A percentile compares a stretch with the other conserved stretches of the same genome.
Evolutionary conservation across 2,797 vertebrate genomes (phyloP).

Genomic region (Takifugu ocellatus): DNA sequence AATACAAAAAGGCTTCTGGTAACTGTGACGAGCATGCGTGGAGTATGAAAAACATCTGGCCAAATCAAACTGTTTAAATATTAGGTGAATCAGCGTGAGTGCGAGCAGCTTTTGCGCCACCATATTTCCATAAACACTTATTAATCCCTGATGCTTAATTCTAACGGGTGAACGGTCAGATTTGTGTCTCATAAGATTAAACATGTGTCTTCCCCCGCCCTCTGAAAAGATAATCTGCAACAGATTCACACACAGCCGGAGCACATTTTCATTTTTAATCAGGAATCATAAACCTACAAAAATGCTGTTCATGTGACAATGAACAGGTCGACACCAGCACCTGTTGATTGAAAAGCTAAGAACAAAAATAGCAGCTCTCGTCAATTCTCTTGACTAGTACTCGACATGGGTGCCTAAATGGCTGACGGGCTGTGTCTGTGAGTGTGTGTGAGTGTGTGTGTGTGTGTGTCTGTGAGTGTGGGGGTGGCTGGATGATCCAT

Average conservation of each 20-base stretch:
- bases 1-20: too few relatives aligned
- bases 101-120: not conserved
- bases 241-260: not conserved
- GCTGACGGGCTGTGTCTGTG: not conserved
- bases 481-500: slow-evolving; percentile 5
- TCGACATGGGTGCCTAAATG: slow-evolving; percentile 1
- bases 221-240: not conserved
- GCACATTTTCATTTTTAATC: slow-evolving; percentile 47
- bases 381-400: slow-evolving; percentile 3
- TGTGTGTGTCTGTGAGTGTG: not conserved
- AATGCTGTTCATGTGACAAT: slow-evolving; percentile 37
- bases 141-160: slow-evolving; percentile 20
- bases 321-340: slow-evolving; percentile 17
- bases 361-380: slow-evolving; percentile 31
- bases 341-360: slow-evolving; percentile 22
- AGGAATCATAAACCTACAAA: slow-evolving; percentile 59
- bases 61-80: too few relatives aligned
- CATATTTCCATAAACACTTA: not conserved
- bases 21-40: too few relatives aligned
- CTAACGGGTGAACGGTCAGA: slow-evolving; percentile 21
- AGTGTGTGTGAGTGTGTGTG: not conserved
- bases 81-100: not conserved
- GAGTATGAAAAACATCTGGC: too few relatives aligned
- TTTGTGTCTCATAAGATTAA: slow-evolving; percentile 31
- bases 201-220: not conserved